Evolutionary conservation across 2,888 invertebrate genomes (phyloP).

Genomic region (Deilephila porcellus): DNA sequence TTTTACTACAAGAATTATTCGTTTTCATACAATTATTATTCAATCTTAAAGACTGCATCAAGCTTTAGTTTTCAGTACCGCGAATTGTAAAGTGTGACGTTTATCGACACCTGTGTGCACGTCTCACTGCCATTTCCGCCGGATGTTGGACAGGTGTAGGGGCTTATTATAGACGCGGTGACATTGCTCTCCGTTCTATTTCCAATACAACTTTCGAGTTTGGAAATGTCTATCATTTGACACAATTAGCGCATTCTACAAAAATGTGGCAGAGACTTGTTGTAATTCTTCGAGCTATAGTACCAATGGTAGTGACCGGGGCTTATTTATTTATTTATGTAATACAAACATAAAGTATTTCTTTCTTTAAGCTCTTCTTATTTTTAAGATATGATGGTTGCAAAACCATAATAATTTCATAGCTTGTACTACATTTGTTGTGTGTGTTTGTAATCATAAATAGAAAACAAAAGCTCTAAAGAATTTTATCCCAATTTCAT

Average conservation of each 20-base stretch:
- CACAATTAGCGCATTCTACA: not conserved
- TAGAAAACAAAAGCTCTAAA: not conserved
- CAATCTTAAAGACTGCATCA: not conserved
- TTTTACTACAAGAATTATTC: no score
- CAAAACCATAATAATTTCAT: not conserved
- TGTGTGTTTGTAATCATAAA: not conserved
- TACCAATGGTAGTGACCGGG: no score
- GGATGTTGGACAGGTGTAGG: slow-evolving; percentile 43
- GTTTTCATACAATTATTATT: not conserved
- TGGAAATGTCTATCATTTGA: slow-evolving; percentile 9
- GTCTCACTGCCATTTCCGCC: slow-evolving; percentile 48
- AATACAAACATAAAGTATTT: no score
- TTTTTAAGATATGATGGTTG: no score
- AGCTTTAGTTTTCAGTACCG: slow-evolving; percentile 40
- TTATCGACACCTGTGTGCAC: slow-evolving; percentile 47
- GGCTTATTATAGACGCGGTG: slow-evolving; percentile 35
- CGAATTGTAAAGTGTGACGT: slow-evolving; percentile 10
- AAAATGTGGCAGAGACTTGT: no score
- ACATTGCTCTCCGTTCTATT: slow-evolving; percentile 28
- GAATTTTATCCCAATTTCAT: not conserved
- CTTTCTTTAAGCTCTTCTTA: no score
- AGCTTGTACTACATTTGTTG: not conserved
- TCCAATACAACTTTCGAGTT: not conserved
- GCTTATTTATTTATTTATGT: no score
- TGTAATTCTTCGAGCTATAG: no score